Percentiles rank a stretch among this genome's conserved stretches.
These are phyloP conservation scores for Dryobota labecula DNA, from an alignment of 2,888 invertebrate species.

Conservation along the genomic window DNA sequence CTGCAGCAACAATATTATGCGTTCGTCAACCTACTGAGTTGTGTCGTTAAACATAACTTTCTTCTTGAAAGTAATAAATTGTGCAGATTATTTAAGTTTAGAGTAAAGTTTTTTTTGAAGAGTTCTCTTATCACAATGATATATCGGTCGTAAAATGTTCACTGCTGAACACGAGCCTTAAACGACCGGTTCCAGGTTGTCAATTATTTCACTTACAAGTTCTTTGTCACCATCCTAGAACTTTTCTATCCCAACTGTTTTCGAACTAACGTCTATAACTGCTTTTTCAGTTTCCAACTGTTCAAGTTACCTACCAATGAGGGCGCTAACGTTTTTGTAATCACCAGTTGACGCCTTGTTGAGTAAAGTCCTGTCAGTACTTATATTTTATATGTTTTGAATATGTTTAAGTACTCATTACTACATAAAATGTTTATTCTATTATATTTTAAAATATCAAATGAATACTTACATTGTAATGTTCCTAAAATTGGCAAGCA, in stretches of 20 bases:
- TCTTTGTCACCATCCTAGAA: background rate
- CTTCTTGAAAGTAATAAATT: conserved; percentile 5
- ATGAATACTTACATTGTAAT: no score
- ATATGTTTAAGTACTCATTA: no score
- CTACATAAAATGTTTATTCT: no score
- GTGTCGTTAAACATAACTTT: conserved; percentile 13
- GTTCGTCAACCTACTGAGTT: background rate
- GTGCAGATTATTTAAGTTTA: background rate
- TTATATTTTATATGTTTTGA: no score
- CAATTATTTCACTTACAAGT: no score
- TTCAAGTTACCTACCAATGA: background rate
- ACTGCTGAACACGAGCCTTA: background rate
- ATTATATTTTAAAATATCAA: no score
- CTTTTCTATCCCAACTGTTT: no score
- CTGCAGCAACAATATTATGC: background rate
- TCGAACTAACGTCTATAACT: background rate
- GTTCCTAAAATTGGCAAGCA: no score
- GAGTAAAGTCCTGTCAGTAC: no score
- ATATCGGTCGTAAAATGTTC: background rate
- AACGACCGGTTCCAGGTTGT: background rate
- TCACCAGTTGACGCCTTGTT: no score
- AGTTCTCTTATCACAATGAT: background rate
- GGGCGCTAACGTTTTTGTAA: no score
- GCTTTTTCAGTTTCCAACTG: background rate
- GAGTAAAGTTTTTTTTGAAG: background rate